A percentile compares a stretch with the other conserved stretches of the same genome.
phyloP scores from a whole-genome alignment of 30 jellyfish, hydroid and myxozoan species.

The Turritopsis rubra region DNA sequence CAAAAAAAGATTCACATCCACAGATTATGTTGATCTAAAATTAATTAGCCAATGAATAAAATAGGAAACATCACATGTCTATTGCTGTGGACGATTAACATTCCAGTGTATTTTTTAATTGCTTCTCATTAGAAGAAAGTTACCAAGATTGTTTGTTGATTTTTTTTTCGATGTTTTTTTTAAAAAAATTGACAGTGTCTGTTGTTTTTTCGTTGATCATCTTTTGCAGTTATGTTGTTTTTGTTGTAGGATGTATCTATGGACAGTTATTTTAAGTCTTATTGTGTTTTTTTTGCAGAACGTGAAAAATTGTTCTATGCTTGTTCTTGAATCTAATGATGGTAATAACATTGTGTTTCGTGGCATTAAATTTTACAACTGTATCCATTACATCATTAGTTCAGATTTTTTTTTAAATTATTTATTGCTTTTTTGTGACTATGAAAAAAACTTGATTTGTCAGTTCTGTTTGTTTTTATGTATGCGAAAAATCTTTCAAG shows the following conservation, averaged over 20 bases:
- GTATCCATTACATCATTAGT: not conserved
- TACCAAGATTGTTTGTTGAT: not conserved
- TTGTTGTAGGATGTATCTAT: not conserved
- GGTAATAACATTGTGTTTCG: not conserved
- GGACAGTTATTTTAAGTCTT: not conserved
- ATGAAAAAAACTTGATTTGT: not conserved
- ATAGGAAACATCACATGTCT: conserved; percentile 8
- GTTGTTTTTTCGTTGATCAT: not conserved
- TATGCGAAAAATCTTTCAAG: not conserved
- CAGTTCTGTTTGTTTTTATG: not conserved
- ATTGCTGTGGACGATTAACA: not conserved
- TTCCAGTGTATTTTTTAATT: not conserved
- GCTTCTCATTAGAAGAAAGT: not conserved
- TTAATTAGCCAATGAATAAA: not conserved
- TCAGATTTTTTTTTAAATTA: too few species aligned
- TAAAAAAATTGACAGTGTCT: not conserved
- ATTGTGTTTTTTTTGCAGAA: too few species aligned
- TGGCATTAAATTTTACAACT: not conserved
- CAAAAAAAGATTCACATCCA: not conserved
- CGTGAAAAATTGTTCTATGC: not conserved
- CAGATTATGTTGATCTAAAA: conserved; percentile 9
- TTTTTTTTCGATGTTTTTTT: not conserved
- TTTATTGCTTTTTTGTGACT: not conserved
- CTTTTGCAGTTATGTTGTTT: not conserved
- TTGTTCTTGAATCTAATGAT: not conserved